These are phyloP conservation scores for Atta cephalotes DNA, from an alignment of 1,140 invertebrate species.

Conservation along the genomic window DNA sequence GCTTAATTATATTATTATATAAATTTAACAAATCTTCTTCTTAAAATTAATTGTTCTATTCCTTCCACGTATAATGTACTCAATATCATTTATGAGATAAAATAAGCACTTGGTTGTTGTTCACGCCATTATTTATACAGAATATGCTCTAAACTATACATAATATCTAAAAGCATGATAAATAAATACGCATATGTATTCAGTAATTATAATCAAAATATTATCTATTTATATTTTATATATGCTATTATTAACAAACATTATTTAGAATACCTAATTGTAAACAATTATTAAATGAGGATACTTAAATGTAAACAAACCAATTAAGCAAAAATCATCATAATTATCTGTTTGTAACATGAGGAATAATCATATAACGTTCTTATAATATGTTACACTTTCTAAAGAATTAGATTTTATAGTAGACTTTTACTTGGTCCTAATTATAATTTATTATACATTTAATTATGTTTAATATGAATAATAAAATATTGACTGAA, in stretches of 20 bases:
- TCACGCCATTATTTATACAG: background rate
- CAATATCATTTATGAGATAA: background rate
- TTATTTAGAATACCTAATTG: background rate
- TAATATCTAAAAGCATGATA: background rate
- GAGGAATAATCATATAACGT: background rate
- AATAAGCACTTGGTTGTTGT: background rate
- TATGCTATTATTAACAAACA: background rate
- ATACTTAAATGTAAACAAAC: background rate
- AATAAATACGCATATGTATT: background rate
- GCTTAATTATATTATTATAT: background rate
- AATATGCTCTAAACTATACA: background rate
- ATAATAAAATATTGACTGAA: conserved; percentile 39
- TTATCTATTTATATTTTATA: background rate
- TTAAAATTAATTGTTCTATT: background rate
- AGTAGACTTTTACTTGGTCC: background rate
- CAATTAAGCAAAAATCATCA: background rate
- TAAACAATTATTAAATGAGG: background rate
- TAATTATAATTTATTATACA: background rate
- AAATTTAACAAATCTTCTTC: background rate
- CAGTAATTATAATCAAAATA: conserved; percentile 1
- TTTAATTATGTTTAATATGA: conserved; percentile 28
- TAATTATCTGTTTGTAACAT: conserved; percentile 14
- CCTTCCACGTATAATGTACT: background rate
- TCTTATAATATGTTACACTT: background rate
- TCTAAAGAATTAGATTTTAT: background rate